A percentile compares a stretch with the other conserved stretches of the same genome.
These are phyloP conservation scores for Eulemur rubriventer DNA, from an alignment of 2,797 vertebrate species.

Conservation along the genomic window DNA sequence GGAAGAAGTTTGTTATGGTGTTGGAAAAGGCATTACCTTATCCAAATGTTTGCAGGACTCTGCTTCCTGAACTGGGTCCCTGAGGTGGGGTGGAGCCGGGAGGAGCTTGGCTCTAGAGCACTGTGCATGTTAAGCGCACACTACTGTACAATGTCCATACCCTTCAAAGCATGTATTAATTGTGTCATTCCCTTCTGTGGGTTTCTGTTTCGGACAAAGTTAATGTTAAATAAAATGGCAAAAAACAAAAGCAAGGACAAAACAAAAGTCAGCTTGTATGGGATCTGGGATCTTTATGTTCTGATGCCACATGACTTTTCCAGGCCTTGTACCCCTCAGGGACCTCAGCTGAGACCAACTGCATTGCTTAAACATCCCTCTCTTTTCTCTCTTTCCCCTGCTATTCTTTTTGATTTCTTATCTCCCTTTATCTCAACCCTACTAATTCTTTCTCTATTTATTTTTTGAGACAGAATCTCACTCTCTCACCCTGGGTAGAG, in stretches of 20 bases:
- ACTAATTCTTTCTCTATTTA: background rate
- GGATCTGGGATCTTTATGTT: background rate
- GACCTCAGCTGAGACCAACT: background rate
- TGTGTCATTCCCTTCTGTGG: background rate
- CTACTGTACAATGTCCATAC: background rate
- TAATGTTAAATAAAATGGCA: background rate
- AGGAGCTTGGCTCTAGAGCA: background rate
- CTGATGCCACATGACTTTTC: background rate
- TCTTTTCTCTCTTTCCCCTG: background rate
- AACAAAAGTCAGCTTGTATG: background rate
- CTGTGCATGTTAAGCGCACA: too few species aligned
- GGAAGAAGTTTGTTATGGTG: background rate
- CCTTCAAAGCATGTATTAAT: background rate
- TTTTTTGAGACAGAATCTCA: too few species aligned
- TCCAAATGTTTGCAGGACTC: background rate
- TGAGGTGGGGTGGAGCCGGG: background rate
- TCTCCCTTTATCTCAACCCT: background rate
- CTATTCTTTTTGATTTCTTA: background rate
- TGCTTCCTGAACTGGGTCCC: background rate
- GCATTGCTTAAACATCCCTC: background rate
- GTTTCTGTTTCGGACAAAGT: background rate
- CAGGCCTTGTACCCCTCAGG: background rate
- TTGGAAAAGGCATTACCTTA: background rate
- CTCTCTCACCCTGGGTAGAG: too few species aligned
- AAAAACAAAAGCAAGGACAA: background rate